Base-by-base conservation (phyloP, 2,113 vertebrate species). In the Vireo altiloquus region DNA sequence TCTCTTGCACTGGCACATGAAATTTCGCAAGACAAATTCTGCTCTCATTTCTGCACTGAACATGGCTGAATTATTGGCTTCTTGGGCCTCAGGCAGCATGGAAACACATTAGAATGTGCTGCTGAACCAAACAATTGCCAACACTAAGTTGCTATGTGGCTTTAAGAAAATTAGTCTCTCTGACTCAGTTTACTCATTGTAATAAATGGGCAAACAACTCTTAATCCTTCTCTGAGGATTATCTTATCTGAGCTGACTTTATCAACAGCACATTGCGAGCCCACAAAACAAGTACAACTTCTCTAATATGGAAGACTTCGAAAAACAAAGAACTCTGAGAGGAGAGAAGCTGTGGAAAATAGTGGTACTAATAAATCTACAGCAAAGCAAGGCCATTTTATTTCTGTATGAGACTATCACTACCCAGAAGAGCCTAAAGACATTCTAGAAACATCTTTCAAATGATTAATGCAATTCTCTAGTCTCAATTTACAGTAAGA, bases 381-480 rank as follows among this genome's bases (percentile, higher is more conserved):
- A 87, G 82, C 52, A 88, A 81, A 92, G 80, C 68, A 75, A 93
- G 81, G 74, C 46, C 70, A 50, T 85, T 95, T 94, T 75, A 78
- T 81, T 94, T 89, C 86, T 87, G 40, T 60, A 42, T 30, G 46
- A 78, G 72, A 81, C 53, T 81, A 72, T 57, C 87, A 60, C 86
- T 83, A 87, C 82, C 65, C 53, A 82, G 69, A 90, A 77, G 44
- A 96, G 85, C 85, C 80, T 80, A 71, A 89, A 95, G 90, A 94
- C 88, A 79, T 94, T 92, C 92, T 75, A 83, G 94, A 96, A 96
- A 82, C 86, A 91, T 94, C 95, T 76, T 93, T 90, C 92, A 95
- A 87, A 93, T 92, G 72, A 96, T 90, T 92, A 93, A 95, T 71
- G 53, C 82, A 95, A 83, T 70, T 93, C 83, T 95, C 69, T 28